Conservation (phyloP, 2,113 vertebrate species). For the Pandion haliaetus region DNA sequence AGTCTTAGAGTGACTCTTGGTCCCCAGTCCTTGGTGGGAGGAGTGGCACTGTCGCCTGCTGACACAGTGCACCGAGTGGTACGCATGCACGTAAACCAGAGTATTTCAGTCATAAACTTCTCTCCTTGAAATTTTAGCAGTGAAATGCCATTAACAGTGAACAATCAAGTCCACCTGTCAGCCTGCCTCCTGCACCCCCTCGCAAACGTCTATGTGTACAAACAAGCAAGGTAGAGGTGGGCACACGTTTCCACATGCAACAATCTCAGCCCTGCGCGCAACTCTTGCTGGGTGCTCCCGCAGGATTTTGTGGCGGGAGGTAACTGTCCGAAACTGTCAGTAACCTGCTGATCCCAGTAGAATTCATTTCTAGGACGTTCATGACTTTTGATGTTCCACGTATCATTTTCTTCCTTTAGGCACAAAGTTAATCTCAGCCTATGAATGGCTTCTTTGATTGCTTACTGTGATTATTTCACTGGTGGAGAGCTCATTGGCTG, state of each 20-base stretch:
- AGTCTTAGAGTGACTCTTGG: background rate
- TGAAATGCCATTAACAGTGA: background rate
- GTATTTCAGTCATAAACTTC: background rate
- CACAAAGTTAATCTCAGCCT: background rate
- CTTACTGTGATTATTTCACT: background rate
- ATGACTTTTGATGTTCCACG: background rate
- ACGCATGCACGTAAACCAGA: too few species aligned
- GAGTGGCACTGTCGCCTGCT: fast-evolving
- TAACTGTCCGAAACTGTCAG: background rate
- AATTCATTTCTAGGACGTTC: background rate
- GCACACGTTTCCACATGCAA: fast-evolving
- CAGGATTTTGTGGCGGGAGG: background rate
- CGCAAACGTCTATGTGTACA: fast-evolving
- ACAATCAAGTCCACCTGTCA: background rate
- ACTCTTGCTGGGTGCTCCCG: background rate
- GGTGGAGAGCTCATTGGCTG: background rate
- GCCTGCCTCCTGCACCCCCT: background rate
- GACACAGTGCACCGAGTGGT: background rate
- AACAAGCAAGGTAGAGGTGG: background rate
- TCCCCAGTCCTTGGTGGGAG: background rate
- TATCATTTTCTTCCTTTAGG: background rate
- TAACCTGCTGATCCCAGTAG: background rate
- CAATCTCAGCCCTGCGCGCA: background rate
- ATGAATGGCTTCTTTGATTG: background rate
- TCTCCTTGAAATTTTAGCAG: background rate